Evolutionary conservation across 2,888 invertebrate genomes (phyloP), one percentile per base, ranked within the genome.

Genomic region (Brachyptera risi): DNA sequence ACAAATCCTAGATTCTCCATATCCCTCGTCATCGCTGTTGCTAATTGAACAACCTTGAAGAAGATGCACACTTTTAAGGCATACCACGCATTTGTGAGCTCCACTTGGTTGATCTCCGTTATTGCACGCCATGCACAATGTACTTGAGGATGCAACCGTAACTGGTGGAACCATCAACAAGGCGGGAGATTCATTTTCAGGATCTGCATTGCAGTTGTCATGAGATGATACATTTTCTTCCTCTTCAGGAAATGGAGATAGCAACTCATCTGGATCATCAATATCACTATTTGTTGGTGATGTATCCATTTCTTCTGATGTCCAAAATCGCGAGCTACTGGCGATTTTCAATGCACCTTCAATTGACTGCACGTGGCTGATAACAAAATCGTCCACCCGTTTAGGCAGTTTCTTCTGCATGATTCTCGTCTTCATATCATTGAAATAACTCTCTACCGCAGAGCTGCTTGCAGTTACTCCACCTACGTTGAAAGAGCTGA

Each of bases 311-410:
- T n/a, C n/a, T n/a, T n/a, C n/a, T n/a, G n/a, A n/a, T n/a, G n/a
- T n/a, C n/a, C n/a, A n/a, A n/a, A n/a, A n/a, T n/a, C n/a, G n/a
- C n/a, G n/a, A n/a, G n/a, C n/a, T n/a, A n/a, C n/a, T n/a, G 35
- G 51, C 51, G n/a, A 51, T n/a, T 15, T 51, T 51, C 51, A 51
- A 31, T 3, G 51, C 35, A 4, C 51, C 51, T 15, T 51, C 51
- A 31, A 31, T 51, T 26, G 35, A 15, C 15, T 51, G 7, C 27
- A 51, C 5, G 35, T 51, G 51, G 4, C 21, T 51, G n/a, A 31
- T 15, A 26, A 51, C 7, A 19, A 51, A 51, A 9, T 51, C 31
- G 31, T 51, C 51, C 3, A 51, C n/a, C 3, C 51, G 26, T 35
- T 19, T 51, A 13, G 51, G 51, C 15, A 51, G 51, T n/a, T 31